A percentile compares a stretch with the other conserved stretches of the same genome.
phyloP scores from a whole-genome alignment of 2,888 invertebrate species.

The Drosophila pseudotalamancana region DNA sequence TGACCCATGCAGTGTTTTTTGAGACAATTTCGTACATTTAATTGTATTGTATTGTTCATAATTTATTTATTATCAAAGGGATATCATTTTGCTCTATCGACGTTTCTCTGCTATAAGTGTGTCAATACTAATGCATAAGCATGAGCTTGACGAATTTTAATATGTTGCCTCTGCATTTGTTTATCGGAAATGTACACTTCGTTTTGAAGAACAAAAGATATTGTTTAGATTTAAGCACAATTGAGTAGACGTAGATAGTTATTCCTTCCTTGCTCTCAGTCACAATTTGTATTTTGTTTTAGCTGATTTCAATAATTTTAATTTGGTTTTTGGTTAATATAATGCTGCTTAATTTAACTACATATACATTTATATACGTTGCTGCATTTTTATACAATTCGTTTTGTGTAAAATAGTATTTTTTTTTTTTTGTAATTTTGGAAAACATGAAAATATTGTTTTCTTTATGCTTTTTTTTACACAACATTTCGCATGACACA shows the following conservation, averaged over 20 bases:
- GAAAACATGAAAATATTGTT: conserved; percentile 55
- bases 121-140: conserved; percentile 34
- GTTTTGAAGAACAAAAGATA: conserved; percentile 46
- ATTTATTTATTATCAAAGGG: conserved; percentile 47
- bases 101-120: conserved; percentile 16
- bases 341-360: conserved; percentile 72
- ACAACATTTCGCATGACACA: conserved; percentile 48
- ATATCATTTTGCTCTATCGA: conserved; percentile 30
- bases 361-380: conserved; percentile 72
- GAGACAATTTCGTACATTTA: conserved; percentile 62
- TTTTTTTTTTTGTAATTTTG: conserved; percentile 19
- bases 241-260: conserved; percentile 51
- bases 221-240: conserved; percentile 57
- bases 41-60: conserved; percentile 56
- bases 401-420: conserved; percentile 53
- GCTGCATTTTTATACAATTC: conserved; percentile 72
- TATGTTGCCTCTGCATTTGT: conserved; percentile 21
- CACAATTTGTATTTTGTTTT: conserved; percentile 53
- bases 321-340: conserved; percentile 72
- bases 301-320: conserved; percentile 67
- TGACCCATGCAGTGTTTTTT: conserved; percentile 29
- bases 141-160: conserved; percentile 44
- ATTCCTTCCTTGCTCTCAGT: conserved; percentile 51
- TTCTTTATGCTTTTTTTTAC: conserved; percentile 46
- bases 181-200: conserved; percentile 50